Base-by-base conservation (phyloP, 1,140 invertebrate genomes). In the Micrasema minimum region DNA sequence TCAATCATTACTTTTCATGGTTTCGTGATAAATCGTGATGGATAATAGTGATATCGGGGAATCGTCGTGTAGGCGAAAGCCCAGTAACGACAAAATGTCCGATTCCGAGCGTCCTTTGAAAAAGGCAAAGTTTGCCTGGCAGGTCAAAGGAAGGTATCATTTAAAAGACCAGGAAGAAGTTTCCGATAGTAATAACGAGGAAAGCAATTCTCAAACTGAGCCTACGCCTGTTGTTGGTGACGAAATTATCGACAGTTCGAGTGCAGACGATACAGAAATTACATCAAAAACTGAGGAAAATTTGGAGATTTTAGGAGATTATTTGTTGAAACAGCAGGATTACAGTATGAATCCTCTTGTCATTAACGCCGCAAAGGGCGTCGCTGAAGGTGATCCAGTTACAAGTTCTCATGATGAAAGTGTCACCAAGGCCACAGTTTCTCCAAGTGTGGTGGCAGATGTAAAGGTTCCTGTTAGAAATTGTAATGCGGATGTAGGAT, bases 91-190 rank as follows among this genome's bases (percentile, higher is more conserved):
- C 80, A 79, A 76, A 72, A 76, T 79, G 64, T 78, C 78, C 75
- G 83, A 81, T 75, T 79, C 80, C 64, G 84, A 86, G 72, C 84
- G 85, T 79, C 86, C 86, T 72, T 81, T 88, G 65, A 90, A 89
- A 78, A 89, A 89, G 79, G 88, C 88, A 23, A 81, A 85, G 74
- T 88, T 86, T 81, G 82, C 87, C 46, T 89, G 88, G 88, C 87
- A 90, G 83, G 84, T 89, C 37, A 89, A 90, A 79, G 87, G 87
- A 18, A 87, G 86, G 83, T 85, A 62, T 43, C 85, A 88, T 77
- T 79, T 88, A 50, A 88, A 83, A 79, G 83, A 78, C 22, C 65
- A 82, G 69, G 83, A 83, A 53, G 74, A 72, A 35, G 64, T 79
- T 22, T 71, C 64, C 57, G 67, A 57, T 18, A 45, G n/a, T 20